These are phyloP conservation scores for Synergus itoensis DNA, from an alignment of 2,888 invertebrate genomes.

Conservation along the genomic window DNA sequence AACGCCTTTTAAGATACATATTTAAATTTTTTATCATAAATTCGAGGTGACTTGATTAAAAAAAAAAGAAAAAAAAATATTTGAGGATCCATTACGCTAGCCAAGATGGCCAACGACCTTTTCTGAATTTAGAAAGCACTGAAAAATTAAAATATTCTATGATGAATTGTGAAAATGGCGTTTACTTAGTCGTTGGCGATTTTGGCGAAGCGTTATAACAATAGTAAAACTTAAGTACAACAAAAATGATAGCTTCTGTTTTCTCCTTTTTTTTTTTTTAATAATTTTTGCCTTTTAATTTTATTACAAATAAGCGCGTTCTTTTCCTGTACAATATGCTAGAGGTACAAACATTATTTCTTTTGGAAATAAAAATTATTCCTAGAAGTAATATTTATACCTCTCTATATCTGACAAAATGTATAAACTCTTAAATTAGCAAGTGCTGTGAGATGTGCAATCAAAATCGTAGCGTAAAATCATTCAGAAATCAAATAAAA, in stretches of 20 bases:
- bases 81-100: constrained; percentile 42
- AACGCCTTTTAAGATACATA: constrained; percentile 60
- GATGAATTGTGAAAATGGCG: background rate
- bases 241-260: constrained; percentile 59
- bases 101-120: constrained; percentile 46
- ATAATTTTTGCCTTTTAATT: constrained; percentile 32
- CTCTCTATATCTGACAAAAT: constrained; percentile 25
- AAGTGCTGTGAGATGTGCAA: constrained; percentile 39
- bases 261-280: constrained; percentile 41
- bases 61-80: constrained; percentile 40
- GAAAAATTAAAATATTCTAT: background rate
- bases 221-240: constrained; percentile 67
- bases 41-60: constrained; percentile 51
- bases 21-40: constrained; percentile 46
- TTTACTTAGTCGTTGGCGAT: constrained; percentile 44
- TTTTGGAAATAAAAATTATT: constrained; percentile 43
- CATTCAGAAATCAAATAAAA: constrained; percentile 38
- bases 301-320: constrained; percentile 47
- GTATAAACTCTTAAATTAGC: constrained; percentile 41
- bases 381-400: constrained; percentile 46
- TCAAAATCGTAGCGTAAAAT: constrained; percentile 31
- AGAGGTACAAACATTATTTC: constrained; percentile 64
- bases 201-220: constrained; percentile 53
- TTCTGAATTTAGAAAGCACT: background rate
- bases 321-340: constrained; percentile 50